phyloP scores from a whole-genome alignment of 2,113 vertebrate species.

The Rhynchomys soricoides region DNA sequence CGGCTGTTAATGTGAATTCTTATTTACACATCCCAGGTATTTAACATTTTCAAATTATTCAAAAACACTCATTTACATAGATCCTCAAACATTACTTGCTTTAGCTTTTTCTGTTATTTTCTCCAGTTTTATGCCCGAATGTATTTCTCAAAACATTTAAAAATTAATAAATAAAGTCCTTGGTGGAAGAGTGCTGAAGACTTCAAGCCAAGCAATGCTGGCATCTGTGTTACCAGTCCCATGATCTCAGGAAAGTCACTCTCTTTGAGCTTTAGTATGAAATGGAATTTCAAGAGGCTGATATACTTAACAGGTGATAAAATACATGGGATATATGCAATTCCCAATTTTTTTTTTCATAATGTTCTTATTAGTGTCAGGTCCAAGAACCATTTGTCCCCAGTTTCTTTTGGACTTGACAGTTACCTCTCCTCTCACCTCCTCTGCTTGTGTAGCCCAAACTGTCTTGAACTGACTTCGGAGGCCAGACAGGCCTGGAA shows the following conservation, averaged over 20 bases:
- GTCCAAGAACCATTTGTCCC: neutral
- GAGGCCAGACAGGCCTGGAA: neutral
- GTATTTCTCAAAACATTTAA: neutral
- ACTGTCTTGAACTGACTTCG: neutral
- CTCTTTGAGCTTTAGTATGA: neutral
- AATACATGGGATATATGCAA: neutral
- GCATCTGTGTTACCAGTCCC: neutral
- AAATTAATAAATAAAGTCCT: neutral
- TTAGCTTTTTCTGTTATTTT: neutral
- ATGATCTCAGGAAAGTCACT: neutral
- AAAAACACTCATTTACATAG: neutral
- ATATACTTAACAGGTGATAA: neutral
- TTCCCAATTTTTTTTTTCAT: neutral
- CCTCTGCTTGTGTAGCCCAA: neutral
- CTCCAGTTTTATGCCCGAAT: neutral
- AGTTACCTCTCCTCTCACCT: neutral
- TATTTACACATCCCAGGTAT: neutral
- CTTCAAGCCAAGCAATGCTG: neutral
- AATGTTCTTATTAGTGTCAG: neutral
- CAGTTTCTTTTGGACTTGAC: neutral
- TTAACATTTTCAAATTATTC: constrained; percentile 7
- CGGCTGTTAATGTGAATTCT: neutral
- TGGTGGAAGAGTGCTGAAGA: neutral
- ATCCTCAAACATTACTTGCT: neutral
- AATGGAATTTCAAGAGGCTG: neutral